Percentiles rank a stretch among this genome's conserved stretches.
Evolutionary conservation across 2,797 vertebrate species (phyloP).

Genomic region (Acanthopagrus latus): DNA sequence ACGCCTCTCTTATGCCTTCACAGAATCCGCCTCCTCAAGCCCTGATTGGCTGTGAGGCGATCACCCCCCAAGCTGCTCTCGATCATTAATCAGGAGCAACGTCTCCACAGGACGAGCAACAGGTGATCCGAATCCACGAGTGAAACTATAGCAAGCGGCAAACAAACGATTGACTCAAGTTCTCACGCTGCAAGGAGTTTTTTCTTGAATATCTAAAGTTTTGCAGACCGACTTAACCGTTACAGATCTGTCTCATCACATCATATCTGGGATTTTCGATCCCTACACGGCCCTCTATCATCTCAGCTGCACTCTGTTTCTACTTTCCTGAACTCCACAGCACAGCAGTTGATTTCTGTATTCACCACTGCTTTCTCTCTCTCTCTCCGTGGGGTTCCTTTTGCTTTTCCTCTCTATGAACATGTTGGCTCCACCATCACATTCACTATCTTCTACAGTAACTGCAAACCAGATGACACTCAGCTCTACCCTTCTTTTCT

Average conservation of each 20-base stretch:
- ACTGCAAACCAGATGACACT: conserved; percentile 34
- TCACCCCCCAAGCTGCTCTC: too few species aligned
- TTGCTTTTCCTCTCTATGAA: conserved; percentile 26
- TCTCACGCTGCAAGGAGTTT: background rate
- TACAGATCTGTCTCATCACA: conserved; percentile 1
- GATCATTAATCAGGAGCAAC: too few species aligned
- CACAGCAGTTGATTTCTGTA: conserved; percentile 5
- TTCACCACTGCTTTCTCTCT: conserved; percentile 11
- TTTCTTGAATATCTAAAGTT: background rate
- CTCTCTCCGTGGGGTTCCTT: conserved; percentile 12
- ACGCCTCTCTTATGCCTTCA: too few species aligned
- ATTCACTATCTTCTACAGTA: conserved; percentile 9
- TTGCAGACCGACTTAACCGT: background rate
- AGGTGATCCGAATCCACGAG: too few species aligned
- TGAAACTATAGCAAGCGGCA: too few species aligned
- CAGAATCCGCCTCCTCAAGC: too few species aligned
- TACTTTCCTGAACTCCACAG: background rate
- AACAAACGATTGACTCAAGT: background rate
- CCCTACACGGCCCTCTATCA: background rate
- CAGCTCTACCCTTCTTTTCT: background rate
- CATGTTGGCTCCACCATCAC: conserved; percentile 2
- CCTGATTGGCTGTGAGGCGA: too few species aligned
- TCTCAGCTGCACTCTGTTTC: background rate
- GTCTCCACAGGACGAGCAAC: too few species aligned
- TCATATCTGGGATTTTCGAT: background rate